Conservation (phyloP, 1,140 invertebrate species). For the Ctenoplectra terminalis region DNA sequence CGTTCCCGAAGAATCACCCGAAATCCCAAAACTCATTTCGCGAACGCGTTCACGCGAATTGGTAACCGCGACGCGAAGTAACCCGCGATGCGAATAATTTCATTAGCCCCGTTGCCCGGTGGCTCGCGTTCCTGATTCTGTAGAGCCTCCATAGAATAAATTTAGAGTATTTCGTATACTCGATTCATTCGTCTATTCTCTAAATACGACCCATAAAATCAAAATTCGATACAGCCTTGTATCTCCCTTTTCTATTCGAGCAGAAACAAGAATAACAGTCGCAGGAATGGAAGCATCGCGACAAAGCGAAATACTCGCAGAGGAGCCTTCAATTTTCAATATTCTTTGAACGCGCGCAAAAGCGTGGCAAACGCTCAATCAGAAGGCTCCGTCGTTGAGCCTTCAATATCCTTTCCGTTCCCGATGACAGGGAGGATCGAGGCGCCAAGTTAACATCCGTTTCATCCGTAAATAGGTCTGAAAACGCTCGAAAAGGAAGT, state of each 20-base stretch:
- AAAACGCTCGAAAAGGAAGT: slow-evolving; percentile 40
- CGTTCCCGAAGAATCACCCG: neutral
- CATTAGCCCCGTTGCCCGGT: neutral
- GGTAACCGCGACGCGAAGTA: neutral
- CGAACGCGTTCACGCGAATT: neutral
- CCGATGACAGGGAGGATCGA: neutral
- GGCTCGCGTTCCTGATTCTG: neutral
- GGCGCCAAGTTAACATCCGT: slow-evolving; percentile 55
- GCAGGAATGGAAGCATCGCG: neutral
- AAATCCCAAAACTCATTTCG: slow-evolving; percentile 21
- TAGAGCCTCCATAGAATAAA: neutral
- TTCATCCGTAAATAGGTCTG: slow-evolving; percentile 56
- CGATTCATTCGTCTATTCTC: neutral
- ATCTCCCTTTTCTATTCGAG: neutral
- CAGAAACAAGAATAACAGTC: neutral
- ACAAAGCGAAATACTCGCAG: neutral
- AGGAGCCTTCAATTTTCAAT: slow-evolving; percentile 30
- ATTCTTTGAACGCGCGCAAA: slow-evolving; percentile 4
- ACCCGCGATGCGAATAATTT: neutral
- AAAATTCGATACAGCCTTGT: neutral
- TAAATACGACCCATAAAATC: neutral
- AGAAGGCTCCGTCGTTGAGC: slow-evolving; percentile 12
- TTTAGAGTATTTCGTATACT: neutral
- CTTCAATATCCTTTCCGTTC: slow-evolving; percentile 42
- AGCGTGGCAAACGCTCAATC: slow-evolving; percentile 3